These are phyloP conservation scores for Eulemur albifrons DNA, from an alignment of 2,797 vertebrate genomes.

Conservation along the genomic window DNA sequence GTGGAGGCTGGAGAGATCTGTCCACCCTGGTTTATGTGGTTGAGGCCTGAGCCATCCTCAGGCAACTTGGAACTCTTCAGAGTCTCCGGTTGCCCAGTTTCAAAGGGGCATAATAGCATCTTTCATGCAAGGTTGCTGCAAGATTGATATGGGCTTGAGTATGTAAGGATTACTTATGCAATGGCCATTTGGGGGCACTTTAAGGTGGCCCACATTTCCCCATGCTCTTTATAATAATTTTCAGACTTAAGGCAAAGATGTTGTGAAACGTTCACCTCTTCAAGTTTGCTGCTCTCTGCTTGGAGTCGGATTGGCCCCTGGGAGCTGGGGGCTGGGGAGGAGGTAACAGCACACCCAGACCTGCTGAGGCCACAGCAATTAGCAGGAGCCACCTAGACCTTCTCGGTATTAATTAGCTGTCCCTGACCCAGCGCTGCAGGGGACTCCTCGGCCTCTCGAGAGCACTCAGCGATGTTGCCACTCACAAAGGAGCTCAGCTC, in stretches of 20 bases:
- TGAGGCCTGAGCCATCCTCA: too few relatives aligned
- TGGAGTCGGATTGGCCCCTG: background rate
- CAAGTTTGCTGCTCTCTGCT: background rate
- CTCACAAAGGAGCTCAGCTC: background rate
- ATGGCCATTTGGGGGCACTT: rapidly evolving
- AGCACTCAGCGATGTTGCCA: background rate
- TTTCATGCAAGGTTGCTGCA: rapidly evolving
- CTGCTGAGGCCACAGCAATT: conserved; percentile 63
- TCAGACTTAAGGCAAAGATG: background rate
- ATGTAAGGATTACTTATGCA: rapidly evolving
- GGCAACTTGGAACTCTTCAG: rapidly evolving
- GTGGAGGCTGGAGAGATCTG: background rate
- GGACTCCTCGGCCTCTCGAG: background rate
- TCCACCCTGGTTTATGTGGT: background rate
- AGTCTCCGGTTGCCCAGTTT: background rate
- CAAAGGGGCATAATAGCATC: background rate
- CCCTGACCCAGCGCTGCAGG: conserved; percentile 2
- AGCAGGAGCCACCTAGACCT: conserved; percentile 47
- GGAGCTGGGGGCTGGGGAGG: background rate
- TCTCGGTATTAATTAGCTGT: conserved; percentile 62
- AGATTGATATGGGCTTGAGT: rapidly evolving
- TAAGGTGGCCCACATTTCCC: rapidly evolving
- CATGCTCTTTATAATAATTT: background rate
- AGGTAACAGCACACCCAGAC: background rate
- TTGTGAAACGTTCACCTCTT: background rate